Evolutionary conservation across 2,888 invertebrate species (phyloP).

Genomic region (Acrobeloides nanus): DNA sequence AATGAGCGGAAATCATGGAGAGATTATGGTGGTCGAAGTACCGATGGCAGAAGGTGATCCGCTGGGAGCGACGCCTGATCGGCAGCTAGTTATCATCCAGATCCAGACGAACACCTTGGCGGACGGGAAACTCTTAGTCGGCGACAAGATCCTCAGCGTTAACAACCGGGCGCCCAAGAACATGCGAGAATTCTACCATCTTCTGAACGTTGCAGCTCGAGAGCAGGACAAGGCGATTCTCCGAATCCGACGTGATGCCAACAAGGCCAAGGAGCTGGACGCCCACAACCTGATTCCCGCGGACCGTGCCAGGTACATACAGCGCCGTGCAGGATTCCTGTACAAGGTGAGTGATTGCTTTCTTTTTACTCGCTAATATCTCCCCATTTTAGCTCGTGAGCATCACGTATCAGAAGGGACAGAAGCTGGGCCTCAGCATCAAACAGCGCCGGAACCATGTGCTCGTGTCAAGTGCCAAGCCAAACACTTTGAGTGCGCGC

Average conservation of each 20-base stretch:
- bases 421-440: constrained; percentile 42
- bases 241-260: constrained; percentile 25
- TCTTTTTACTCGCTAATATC: not conserved
- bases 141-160: constrained; percentile 37
- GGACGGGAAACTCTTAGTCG: constrained; percentile 44
- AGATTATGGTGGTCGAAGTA: constrained; percentile 24
- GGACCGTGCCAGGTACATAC: constrained; percentile 37
- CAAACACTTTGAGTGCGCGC: constrained; percentile 29
- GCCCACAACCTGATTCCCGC: constrained; percentile 36
- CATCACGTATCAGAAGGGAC: constrained; percentile 31
- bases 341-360: constrained; percentile 14
- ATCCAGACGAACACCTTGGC: constrained; percentile 39
- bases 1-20: no score
- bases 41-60: constrained; percentile 48
- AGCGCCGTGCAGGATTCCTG: constrained; percentile 39
- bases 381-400: constrained; percentile 18
- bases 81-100: constrained; percentile 36
- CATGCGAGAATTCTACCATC: constrained; percentile 35
- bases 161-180: constrained; percentile 28
- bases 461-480: constrained; percentile 34
- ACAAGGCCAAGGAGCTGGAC: constrained; percentile 30
- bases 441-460: constrained; percentile 45
- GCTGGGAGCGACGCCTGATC: constrained; percentile 40
- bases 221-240: constrained; percentile 27
- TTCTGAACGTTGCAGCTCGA: constrained; percentile 36